Conservation (phyloP, 2,113 vertebrate species). For the Lipophrys pholis region DNA sequence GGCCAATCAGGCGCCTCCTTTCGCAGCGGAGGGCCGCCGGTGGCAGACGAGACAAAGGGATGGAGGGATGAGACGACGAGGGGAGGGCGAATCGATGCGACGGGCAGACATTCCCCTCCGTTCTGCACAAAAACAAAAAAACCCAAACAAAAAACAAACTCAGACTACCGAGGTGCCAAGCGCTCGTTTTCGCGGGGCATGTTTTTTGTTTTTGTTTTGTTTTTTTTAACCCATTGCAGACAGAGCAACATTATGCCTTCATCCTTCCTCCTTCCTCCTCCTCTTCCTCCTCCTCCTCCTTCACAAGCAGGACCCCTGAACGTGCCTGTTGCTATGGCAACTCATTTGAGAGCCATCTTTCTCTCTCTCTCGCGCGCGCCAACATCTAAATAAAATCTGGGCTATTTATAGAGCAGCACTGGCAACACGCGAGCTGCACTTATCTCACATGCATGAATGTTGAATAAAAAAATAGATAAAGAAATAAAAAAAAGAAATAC, state of each 20-base stretch:
- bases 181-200: no score
- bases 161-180: no score
- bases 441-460: conserved; percentile 39
- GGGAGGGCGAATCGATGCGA: background rate
- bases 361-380: conserved; percentile 33
- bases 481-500: conserved; percentile 31
- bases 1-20: no score
- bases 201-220: no score
- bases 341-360: conserved; percentile 65
- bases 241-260: conserved; percentile 60
- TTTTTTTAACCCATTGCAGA: conserved; percentile 21
- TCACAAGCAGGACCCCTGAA: conserved; percentile 69
- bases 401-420: conserved; percentile 78
- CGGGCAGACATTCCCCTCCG: background rate
- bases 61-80: conserved; percentile 4
- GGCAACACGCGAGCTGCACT: conserved; percentile 58
- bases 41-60: conserved; percentile 37
- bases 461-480: background rate
- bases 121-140: no score
- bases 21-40: conserved; percentile 46
- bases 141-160: no score
- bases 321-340: conserved; percentile 85
- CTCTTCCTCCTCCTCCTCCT: conserved; percentile 26
- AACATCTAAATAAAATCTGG: conserved; percentile 82
- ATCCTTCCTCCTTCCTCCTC: conserved; percentile 40